Evolutionary conservation across 1,140 invertebrate genomes (phyloP), one percentile per base, ranked within the genome.

Genomic region (Microplitis mediator): DNA sequence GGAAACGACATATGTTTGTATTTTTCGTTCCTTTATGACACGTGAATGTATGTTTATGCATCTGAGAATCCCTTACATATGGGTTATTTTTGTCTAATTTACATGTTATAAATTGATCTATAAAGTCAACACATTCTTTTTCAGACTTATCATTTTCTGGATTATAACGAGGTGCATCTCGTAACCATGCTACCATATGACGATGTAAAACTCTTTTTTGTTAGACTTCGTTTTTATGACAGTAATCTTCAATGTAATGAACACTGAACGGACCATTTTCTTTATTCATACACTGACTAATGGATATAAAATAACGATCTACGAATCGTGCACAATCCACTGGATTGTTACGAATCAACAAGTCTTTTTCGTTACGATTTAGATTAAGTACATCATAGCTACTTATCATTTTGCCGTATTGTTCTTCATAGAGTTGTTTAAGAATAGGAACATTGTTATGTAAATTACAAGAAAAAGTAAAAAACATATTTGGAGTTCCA

Each of bases 31-130:
- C n/a, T n/a, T n/a, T n/a, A n/a, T n/a, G n/a, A n/a, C n/a, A n/a
- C n/a, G n/a, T n/a, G n/a, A n/a, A n/a, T n/a, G n/a, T n/a, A n/a
- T n/a, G n/a, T n/a, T n/a, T n/a, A n/a, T n/a, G n/a, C n/a, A n/a
- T n/a, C n/a, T n/a, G n/a, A n/a, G n/a, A n/a, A n/a, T n/a, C n/a
- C n/a, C n/a, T n/a, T n/a, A n/a, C n/a, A n/a, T 62, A 31, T 62
- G 60, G 60, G 31, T 62, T 62, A 35, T 62, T 62, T 62, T 4
- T 31, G 34, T 62, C 60, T 31, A 62, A 62, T 8, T 34, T 4
- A 35, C 60, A 62, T 9, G 60, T 62, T 34, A 62, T 62, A 31
- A 62, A 62, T 31, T 62, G n/a, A 31, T 62, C 60, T 5, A 62
- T 62, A 62, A 5, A 62, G 1, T 31, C n/a, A n/a, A 62, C n/a